These are phyloP conservation scores for Stratiomys singularior DNA, from an alignment of 2,888 invertebrate genomes.

Conservation along the genomic window DNA sequence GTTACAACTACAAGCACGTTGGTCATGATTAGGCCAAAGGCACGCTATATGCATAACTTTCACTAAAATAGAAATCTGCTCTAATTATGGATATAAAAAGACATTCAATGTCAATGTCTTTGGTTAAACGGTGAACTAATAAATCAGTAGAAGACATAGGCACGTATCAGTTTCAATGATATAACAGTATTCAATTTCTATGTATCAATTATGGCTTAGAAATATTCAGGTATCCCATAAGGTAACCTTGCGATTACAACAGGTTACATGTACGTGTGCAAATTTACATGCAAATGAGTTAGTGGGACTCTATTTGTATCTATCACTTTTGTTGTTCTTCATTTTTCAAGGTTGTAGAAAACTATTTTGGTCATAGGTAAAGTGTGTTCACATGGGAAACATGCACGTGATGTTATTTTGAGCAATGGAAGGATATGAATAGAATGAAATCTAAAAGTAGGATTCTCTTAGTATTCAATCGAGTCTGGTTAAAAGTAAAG, in stretches of 20 bases:
- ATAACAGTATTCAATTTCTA: background rate
- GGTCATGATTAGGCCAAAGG: too few relatives aligned
- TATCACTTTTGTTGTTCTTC: background rate
- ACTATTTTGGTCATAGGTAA: background rate
- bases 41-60: background rate
- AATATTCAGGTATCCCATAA: too few relatives aligned
- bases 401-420: background rate
- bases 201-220: too few relatives aligned
- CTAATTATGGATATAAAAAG: background rate
- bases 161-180: background rate
- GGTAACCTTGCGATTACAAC: background rate
- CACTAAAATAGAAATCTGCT: background rate
- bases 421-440: too few relatives aligned
- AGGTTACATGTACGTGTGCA: background rate
- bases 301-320: background rate
- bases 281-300: background rate
- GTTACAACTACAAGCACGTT: too few relatives aligned
- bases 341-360: background rate
- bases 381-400: background rate
- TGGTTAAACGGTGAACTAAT: background rate
- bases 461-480: too few relatives aligned
- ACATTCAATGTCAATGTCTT: conserved; percentile 16
- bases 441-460: too few relatives aligned
- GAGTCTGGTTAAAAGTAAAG: too few relatives aligned
- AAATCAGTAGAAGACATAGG: background rate